These are phyloP conservation scores for Dipodomys merriami DNA, from an alignment of 2,113 vertebrate species.

Conservation along the genomic window DNA sequence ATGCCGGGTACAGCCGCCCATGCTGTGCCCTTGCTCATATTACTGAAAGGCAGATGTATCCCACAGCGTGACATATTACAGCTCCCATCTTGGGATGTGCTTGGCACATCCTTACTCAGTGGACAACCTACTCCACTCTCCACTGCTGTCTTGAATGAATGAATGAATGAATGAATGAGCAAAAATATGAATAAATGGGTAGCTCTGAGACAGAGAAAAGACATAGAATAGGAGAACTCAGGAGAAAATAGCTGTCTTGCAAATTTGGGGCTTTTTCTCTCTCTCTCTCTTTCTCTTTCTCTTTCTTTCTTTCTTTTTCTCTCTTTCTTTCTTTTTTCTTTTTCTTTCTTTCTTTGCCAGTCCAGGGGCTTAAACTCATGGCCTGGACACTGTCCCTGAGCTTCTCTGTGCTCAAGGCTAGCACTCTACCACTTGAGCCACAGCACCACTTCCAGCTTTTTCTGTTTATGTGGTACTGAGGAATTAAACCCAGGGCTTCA, in stretches of 20 bases:
- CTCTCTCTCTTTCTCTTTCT: no score
- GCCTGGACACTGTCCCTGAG: no score
- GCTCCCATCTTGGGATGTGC: not conserved
- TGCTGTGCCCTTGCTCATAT: not conserved
- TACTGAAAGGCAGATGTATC: not conserved
- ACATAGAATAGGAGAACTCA: conserved; percentile 1
- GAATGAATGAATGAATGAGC: not conserved
- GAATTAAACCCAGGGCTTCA: no score
- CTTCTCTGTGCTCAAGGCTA: no score
- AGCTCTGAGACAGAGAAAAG: conserved; percentile 29
- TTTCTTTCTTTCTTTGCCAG: no score
- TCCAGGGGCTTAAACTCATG: no score
- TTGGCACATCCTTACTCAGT: not conserved
- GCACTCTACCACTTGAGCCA: no score
- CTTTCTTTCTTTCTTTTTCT: no score
- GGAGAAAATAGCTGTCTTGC: not conserved
- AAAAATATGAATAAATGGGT: not conserved
- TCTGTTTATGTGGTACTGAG: no score
- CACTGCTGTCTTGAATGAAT: not conserved
- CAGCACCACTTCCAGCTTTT: no score
- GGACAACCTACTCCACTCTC: not conserved
- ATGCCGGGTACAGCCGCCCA: not conserved
- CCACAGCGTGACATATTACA: not conserved
- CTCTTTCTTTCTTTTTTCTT: no score
- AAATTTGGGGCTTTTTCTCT: not conserved